Percentiles rank a stretch among this genome's conserved stretches.
Evolutionary conservation across 2,888 invertebrate species (phyloP).

Genomic region (Thecophora atra): DNA sequence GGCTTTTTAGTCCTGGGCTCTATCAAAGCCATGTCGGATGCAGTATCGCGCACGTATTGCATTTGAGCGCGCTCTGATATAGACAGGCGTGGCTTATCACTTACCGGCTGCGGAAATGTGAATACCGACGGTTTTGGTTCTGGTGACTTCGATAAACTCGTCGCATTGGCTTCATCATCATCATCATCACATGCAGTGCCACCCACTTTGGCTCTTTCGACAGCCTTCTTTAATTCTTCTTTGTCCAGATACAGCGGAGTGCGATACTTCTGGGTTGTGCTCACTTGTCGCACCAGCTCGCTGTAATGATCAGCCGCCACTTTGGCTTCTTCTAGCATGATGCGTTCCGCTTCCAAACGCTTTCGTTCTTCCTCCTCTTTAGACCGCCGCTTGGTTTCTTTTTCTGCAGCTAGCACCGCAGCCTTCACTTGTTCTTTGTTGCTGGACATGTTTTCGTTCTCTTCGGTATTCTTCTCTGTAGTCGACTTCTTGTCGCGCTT

Average conservation of each 20-base stretch:
- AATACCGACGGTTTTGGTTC: conserved; percentile 42
- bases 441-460: conserved; percentile 54
- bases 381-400: conserved; percentile 61
- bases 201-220: conserved; percentile 66
- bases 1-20: conserved; percentile 27
- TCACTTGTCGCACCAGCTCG: conserved; percentile 79
- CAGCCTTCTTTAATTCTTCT: conserved; percentile 72
- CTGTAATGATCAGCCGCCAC: conserved; percentile 83
- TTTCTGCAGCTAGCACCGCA: conserved; percentile 56
- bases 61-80: conserved; percentile 61
- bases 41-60: conserved; percentile 57
- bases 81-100: conserved; percentile 59
- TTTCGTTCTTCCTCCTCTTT: conserved; percentile 60
- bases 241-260: conserved; percentile 72
- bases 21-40: conserved; percentile 54
- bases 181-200: conserved; percentile 40
- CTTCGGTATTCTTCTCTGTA: conserved; percentile 60
- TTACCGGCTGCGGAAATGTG: conserved; percentile 49
- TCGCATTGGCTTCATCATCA: conserved; percentile 41
- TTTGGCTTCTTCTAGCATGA: conserved; percentile 71
- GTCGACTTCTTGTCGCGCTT: conserved; percentile 57
- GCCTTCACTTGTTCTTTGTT: conserved; percentile 47
- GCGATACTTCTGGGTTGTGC: conserved; percentile 66
- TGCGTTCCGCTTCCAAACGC: conserved; percentile 56
- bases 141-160: conserved; percentile 57